Evolutionary conservation across 2,888 invertebrate species (phyloP), one percentile per base, ranked within the genome.

Genomic region (Poecilobothrus nobilitatus): DNA sequence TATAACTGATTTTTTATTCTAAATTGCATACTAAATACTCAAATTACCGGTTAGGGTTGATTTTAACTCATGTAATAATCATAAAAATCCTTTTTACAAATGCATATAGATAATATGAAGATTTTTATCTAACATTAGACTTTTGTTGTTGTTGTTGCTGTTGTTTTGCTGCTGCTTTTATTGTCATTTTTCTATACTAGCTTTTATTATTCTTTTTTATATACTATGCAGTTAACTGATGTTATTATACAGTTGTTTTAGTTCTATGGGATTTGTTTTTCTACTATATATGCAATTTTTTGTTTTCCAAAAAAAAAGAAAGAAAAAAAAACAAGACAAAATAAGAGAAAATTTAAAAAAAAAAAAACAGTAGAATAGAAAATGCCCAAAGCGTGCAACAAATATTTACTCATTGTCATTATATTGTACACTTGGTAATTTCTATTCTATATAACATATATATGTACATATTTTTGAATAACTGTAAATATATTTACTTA

Each of bases 61-160:
- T 18, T 53, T 53, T 53, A 53, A 53, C 53, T 53, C 53, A 53
- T 53, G 53, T 53, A 53, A 53, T 53, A 53, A 53, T 53, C 53
- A 53, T 53, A 53, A 53, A 53, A 53, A 53, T 53, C 53, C 53
- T 53, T 53, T 53, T 53, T 53, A 53, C 53, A 53, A 53, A 53
- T 18, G 18, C 53, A 53, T 18, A 37, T 27, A 41, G 15, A 41
- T 41, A 15, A 9, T 12, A 9, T 41, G 9, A 41, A 41, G 41
- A 41, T 41, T 41, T 41, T 41, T 8, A 27, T 27, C 27, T 27
- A 4, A 27, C 27, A 27, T 27, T 27, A 27, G 27, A 12, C 37
- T 37, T 37, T 37, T 37, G 53, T 53, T 53, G 18, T 2, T 53
- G 53, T 53, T 37, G 12, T 12, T 37, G 37, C 37, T 37, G 1